phyloP scores from a whole-genome alignment of 2,888 invertebrate species.

The Harpagoxenus sublaevis region DNA sequence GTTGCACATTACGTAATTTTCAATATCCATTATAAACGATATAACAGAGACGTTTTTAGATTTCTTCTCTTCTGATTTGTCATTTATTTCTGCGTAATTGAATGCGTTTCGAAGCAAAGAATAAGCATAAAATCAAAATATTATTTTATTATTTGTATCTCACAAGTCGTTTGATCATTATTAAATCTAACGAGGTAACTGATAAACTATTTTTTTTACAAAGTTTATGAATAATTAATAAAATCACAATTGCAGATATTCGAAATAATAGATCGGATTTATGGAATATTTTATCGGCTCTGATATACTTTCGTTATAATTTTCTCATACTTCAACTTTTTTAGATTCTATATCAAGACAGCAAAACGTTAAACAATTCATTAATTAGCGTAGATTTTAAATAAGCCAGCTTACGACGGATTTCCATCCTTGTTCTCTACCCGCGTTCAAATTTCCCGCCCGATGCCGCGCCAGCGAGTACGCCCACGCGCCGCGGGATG shows the following conservation, averaged over 20 bases:
- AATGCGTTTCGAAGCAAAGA: neutral
- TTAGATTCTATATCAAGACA: too few species aligned
- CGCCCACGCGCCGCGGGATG: conserved; percentile 71
- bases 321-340: neutral
- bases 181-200: neutral
- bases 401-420: neutral
- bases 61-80: neutral
- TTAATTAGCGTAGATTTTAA: neutral
- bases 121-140: neutral
- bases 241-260: neutral
- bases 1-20: conserved; percentile 21
- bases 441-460: conserved; percentile 63
- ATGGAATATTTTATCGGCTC: neutral
- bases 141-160: conserved; percentile 1
- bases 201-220: neutral
- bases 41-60: neutral
- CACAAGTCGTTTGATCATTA: neutral
- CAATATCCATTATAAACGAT: neutral
- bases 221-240: conserved; percentile 19
- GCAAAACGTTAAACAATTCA: neutral
- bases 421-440: neutral
- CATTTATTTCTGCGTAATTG: neutral
- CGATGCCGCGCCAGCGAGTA: neutral
- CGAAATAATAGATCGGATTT: neutral
- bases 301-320: neutral